These are phyloP conservation scores for Perizoma affinitatum DNA, from an alignment of 2,888 invertebrate genomes.

Conservation along the genomic window DNA sequence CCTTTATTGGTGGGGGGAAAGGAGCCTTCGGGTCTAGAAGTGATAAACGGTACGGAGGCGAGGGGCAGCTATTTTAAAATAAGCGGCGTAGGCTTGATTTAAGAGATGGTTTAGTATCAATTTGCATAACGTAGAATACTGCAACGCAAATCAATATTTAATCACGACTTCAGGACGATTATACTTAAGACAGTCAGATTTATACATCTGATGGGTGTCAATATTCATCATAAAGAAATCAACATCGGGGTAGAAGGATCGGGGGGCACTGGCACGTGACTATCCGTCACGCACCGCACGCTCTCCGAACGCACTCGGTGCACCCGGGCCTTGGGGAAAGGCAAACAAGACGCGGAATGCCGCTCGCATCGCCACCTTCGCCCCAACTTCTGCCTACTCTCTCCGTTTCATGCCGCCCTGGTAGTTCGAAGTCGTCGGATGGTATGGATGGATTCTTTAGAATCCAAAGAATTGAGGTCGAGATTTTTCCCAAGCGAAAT, in stretches of 20 bases:
- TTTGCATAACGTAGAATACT: no score
- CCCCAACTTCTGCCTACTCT: conserved; percentile 18
- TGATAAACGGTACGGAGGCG: conserved; percentile 45
- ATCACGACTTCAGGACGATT: no score
- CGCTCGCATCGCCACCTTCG: conserved; percentile 23
- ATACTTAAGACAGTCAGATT: no score
- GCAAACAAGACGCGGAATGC: conserved; percentile 35
- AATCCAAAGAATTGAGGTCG: conserved; percentile 22
- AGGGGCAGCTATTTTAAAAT: conserved; percentile 8
- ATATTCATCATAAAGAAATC: no score
- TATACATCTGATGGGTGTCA: no score
- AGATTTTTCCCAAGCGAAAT: conserved; percentile 1
- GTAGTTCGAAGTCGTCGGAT: conserved; percentile 33
- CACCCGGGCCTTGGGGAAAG: conserved; percentile 40
- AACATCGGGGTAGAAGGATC: conserved; percentile 29
- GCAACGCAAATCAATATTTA: no score
- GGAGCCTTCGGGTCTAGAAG: conserved; percentile 49
- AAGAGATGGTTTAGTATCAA: no score
- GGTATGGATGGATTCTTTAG: conserved; percentile 35
- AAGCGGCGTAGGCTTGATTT: neutral
- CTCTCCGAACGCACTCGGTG: conserved; percentile 51
- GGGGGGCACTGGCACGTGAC: conserved; percentile 56
- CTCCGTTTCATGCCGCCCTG: conserved; percentile 29
- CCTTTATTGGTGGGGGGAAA: conserved; percentile 40
- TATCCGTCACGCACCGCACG: conserved; percentile 59